Percentiles rank a stretch among this genome's conserved stretches.
Evolutionary conservation across 2,797 vertebrate species (phyloP).

Genomic region (Chaunax sp.): DNA sequence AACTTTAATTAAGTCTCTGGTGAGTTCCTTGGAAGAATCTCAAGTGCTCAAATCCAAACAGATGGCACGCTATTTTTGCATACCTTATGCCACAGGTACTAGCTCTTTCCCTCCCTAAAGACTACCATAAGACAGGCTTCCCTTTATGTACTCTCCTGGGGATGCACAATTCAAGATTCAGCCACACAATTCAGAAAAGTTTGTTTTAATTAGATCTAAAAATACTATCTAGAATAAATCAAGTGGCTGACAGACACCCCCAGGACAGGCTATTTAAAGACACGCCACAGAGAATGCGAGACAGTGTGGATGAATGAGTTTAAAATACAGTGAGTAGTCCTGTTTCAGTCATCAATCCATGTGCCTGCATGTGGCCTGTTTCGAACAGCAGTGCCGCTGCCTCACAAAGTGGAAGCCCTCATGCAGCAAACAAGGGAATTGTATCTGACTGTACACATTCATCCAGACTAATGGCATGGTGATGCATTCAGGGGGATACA

Average conservation of each 20-base stretch:
- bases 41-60: conserved; percentile 75
- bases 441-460: conserved; percentile 74
- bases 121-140: conserved; percentile 60
- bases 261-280: conserved; percentile 71
- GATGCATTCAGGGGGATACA: conserved; percentile 71
- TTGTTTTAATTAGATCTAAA: conserved; percentile 79
- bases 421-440: conserved; percentile 75
- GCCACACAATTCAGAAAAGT: conserved; percentile 65
- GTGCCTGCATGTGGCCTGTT: conserved; percentile 67
- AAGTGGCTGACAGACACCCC: conserved; percentile 62
- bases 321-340: conserved; percentile 62
- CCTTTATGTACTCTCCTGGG: conserved; percentile 63
- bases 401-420: conserved; percentile 67
- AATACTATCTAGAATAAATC: conserved; percentile 74
- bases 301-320: conserved; percentile 71
- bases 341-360: conserved; percentile 71
- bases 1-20: conserved; percentile 82
- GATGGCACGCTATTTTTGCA: conserved; percentile 79
- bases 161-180: conserved; percentile 46
- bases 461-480: conserved; percentile 73
- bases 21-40: conserved; percentile 70
- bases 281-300: conserved; percentile 54
- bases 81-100: conserved; percentile 78
- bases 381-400: conserved; percentile 46
- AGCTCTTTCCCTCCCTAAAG: conserved; percentile 36